Evolutionary conservation across 2,888 invertebrate species (phyloP), one percentile per base, ranked within the genome.

Genomic region (Pseudolycoriella hygida): DNA sequence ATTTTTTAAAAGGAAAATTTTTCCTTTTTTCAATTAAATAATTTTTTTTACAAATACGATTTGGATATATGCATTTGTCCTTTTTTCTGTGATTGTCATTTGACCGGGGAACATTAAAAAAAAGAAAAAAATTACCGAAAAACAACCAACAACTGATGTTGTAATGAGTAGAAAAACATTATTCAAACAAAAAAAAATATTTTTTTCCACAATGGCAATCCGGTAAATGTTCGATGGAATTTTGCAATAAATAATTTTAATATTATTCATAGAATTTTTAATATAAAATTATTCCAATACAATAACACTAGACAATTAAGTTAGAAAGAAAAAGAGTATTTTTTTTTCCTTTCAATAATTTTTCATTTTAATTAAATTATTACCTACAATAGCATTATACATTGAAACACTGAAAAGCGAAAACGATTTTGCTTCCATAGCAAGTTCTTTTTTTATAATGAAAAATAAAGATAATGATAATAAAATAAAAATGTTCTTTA

Each of bases 11-110:
- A n/a, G n/a, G n/a, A n/a, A n/a, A n/a, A n/a, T n/a, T n/a, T n/a
- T n/a, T n/a, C n/a, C n/a, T 17, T 40, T 17, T 18, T 31, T 19
- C 38, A 19, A 17, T 12, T 34, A 17, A 40, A 30, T 10, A 40
- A 40, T 25, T n/a, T 2, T 18, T 25, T 41, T 19, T 12, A 20
- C 6, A 41, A 41, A 41, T n/a, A 4, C n/a, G n/a, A n/a, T n/a
- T n/a, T n/a, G n/a, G n/a, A n/a, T 43, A 37, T 18, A 43, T 37
- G 17, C 44, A 44, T 40, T 44, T 44, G 44, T 44, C 44, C 44
- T 44, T 44, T 44, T 44, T 44, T 44, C 44, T 32, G 34, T 32
- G 42, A 42, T 31, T 42, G 42, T 42, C 31, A 15, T 42, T 14
- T 31, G n/a, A 8, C 18, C n/a, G 6, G 3, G 11, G 14, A 17